Evolutionary conservation across 2,888 invertebrate species (phyloP).

Genomic region (Helleia helle): DNA sequence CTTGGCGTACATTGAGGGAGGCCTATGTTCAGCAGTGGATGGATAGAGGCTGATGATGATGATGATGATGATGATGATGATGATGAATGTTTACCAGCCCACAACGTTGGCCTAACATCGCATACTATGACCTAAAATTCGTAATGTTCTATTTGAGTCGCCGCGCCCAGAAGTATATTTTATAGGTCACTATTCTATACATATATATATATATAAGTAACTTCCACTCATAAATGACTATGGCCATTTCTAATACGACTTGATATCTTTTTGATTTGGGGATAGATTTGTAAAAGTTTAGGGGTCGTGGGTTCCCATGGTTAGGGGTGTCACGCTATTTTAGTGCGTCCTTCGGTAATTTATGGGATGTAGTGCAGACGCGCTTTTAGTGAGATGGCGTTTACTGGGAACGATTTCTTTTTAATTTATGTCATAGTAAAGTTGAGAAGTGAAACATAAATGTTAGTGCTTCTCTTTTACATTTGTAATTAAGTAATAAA

Average conservation of each 20-base stretch:
- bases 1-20: no score
- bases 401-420: conserved; percentile 47
- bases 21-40: no score
- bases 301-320: conserved; percentile 59
- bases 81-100: no score
- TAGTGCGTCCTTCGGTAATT: conserved; percentile 66
- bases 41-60: no score
- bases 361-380: conserved; percentile 57
- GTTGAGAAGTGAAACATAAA: conserved; percentile 33
- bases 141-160: no score
- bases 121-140: no score
- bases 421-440: conserved; percentile 49
- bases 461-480: conserved; percentile 3
- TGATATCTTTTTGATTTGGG: conserved; percentile 66
- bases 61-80: no score
- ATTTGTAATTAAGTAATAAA: conserved; percentile 14
- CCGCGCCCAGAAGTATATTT: no score
- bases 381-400: conserved; percentile 58
- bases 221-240: background rate
- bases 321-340: conserved; percentile 68
- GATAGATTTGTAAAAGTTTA: conserved; percentile 55
- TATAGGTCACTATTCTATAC: no score
- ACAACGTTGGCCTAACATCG: no score
- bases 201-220: background rate
- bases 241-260: conserved; percentile 46